Conservation (phyloP, 2,113 vertebrate species). For the Gadus macrocephalus region DNA sequence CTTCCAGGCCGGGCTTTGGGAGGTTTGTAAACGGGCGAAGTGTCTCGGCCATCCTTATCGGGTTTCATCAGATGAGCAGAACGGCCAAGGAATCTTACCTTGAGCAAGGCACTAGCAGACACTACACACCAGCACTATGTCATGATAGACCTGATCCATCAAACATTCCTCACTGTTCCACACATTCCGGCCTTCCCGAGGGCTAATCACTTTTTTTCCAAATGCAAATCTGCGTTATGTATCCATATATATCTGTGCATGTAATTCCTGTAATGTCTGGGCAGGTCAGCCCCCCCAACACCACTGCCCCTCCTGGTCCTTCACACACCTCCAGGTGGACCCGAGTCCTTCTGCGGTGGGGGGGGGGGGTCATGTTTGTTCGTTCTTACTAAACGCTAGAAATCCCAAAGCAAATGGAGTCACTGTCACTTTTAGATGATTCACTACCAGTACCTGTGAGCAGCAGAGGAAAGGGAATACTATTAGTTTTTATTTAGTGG, state of each 20-base stretch:
- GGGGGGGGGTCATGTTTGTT: neutral
- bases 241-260: conserved; percentile 25
- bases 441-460: conserved; percentile 26
- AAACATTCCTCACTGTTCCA: conserved; percentile 41
- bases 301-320: conserved; percentile 5
- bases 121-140: conserved; percentile 34
- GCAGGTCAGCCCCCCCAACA: conserved; percentile 15
- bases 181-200: conserved; percentile 52
- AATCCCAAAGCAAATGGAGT: conserved; percentile 52
- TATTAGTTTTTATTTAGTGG: conserved; percentile 17
- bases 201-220: conserved; percentile 24
- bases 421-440: conserved; percentile 20
- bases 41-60: neutral
- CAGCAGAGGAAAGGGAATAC: conserved; percentile 1
- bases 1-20: neutral
- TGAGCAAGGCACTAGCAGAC: conserved; percentile 40
- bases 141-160: conserved; percentile 17
- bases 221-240: conserved; percentile 23
- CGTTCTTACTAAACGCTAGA: conserved; percentile 35
- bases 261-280: conserved; percentile 18
- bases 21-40: neutral
- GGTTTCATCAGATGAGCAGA: neutral
- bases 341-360: neutral
- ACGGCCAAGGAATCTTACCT: neutral
- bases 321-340: conserved; percentile 13